Evolutionary conservation across 2,113 vertebrate species (phyloP).

Genomic region (Illadopsis cleaveri): DNA sequence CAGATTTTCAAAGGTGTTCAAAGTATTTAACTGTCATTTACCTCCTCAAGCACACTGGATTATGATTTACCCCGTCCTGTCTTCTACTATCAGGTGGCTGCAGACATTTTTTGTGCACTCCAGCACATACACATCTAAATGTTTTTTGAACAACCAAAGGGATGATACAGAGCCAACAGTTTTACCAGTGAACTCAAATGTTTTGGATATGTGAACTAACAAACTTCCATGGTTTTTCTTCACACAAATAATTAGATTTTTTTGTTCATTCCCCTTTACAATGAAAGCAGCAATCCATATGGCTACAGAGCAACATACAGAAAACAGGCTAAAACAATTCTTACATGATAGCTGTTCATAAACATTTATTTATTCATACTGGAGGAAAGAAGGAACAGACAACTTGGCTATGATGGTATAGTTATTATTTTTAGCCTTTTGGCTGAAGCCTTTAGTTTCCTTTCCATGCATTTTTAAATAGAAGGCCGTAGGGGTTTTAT

Average conservation of each 20-base stretch:
- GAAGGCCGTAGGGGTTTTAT: neutral
- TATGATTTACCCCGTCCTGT: neutral
- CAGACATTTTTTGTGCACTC: neutral
- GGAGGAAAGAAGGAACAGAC: conserved; percentile 23
- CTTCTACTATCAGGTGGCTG: neutral
- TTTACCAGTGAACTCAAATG: neutral
- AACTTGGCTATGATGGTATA: neutral
- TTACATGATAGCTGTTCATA: neutral
- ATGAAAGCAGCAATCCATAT: neutral
- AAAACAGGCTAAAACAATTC: neutral
- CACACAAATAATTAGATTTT: neutral
- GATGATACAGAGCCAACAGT: neutral
- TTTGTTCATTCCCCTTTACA: neutral
- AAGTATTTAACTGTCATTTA: neutral
- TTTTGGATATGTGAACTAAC: neutral
- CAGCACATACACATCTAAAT: neutral
- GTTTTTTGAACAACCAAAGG: neutral
- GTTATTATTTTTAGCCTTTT: conserved; percentile 45
- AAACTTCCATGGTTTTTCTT: neutral
- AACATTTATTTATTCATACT: neutral
- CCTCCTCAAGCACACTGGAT: neutral
- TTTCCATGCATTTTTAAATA: conserved; percentile 6
- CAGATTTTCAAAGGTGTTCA: neutral
- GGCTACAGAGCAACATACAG: neutral
- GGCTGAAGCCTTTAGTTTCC: conserved; percentile 1